These are phyloP conservation scores for Lepidurus couesii DNA, from an alignment of 1,140 invertebrate species.

Conservation along the genomic window DNA sequence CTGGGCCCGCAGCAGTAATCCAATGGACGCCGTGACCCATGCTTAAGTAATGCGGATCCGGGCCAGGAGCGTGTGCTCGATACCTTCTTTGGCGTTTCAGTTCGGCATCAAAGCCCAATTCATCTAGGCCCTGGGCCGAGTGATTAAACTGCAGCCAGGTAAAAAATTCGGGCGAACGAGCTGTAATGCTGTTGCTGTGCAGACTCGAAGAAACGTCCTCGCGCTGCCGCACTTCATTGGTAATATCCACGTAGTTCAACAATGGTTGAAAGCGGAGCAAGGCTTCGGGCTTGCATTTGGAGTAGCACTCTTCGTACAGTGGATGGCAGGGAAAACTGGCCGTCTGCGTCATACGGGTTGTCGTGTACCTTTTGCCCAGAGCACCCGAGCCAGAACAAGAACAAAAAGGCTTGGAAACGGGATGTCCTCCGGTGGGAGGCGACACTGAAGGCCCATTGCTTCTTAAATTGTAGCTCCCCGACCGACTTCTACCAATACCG, in stretches of 20 bases:
- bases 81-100: not conserved
- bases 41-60: not conserved
- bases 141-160: not conserved
- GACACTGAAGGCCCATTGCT: not conserved
- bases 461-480: not conserved
- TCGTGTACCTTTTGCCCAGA: not conserved
- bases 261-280: constrained; percentile 23
- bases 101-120: not conserved
- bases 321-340: constrained; percentile 31
- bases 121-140: not conserved
- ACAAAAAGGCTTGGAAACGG: not conserved
- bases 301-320: constrained; percentile 30
- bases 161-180: not conserved
- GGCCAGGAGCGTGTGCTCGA: constrained; percentile 6
- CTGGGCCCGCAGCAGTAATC: not conserved
- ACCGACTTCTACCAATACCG: not conserved
- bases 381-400: not conserved
- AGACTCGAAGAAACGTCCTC: not conserved
- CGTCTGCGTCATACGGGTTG: not conserved
- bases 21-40: constrained; percentile 31
- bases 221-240: constrained; percentile 28
- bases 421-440: not conserved
- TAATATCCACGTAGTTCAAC: constrained; percentile 34
- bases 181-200: not conserved
- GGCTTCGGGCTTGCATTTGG: constrained; percentile 24